phyloP scores from a whole-genome alignment of 1,140 invertebrate genomes.

The Lepidostoma basale region DNA sequence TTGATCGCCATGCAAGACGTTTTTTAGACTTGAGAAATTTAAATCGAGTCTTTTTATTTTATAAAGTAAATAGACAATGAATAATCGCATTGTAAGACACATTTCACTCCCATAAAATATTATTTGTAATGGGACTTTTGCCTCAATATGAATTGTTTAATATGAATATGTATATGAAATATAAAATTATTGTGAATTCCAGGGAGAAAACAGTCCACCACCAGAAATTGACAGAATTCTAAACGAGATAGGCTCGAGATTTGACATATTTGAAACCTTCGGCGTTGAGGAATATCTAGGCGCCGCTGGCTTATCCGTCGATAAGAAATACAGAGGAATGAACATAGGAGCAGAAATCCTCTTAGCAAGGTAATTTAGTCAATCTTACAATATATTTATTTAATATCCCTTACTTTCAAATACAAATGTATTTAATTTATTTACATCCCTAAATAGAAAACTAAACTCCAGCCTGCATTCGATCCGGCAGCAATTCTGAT shows the following conservation, averaged over 20 bases:
- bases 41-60: background rate
- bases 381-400: background rate
- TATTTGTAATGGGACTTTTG: background rate
- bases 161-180: background rate
- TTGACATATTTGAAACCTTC: constrained; percentile 32
- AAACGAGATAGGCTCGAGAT: constrained; percentile 27
- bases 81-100: too few relatives aligned
- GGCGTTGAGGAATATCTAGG: constrained; percentile 31
- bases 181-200: background rate
- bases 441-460: too few relatives aligned
- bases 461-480: too few relatives aligned
- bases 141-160: background rate
- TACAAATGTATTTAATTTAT: too few relatives aligned
- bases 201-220: constrained; percentile 10
- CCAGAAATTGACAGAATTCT: constrained; percentile 6
- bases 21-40: background rate
- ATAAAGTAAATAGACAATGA: constrained; percentile 1
- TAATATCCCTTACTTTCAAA: background rate
- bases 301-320: constrained; percentile 34
- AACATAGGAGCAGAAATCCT: constrained; percentile 40
- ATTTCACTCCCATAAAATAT: background rate
- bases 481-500: too few relatives aligned
- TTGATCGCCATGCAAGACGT: too few relatives aligned
- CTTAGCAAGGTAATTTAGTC: constrained; percentile 38
- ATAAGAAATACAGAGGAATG: constrained; percentile 33